phyloP scores from a whole-genome alignment of 2,888 invertebrate genomes.

The Furcula furcula region DNA sequence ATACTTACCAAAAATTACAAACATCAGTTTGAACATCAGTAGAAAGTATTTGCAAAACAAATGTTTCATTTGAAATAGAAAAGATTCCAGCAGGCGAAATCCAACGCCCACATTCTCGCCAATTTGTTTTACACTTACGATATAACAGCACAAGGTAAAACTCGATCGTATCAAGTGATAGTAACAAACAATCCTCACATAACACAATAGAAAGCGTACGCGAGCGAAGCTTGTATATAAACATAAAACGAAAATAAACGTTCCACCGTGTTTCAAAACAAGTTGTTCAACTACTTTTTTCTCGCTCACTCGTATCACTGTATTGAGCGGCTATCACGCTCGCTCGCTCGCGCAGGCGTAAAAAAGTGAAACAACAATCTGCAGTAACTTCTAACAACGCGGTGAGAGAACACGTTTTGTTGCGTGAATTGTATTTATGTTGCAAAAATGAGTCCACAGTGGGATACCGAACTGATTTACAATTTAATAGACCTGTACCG shows the following conservation, averaged over 20 bases:
- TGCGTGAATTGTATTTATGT: not conserved
- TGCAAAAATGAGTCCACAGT: not conserved
- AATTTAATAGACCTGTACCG: not conserved
- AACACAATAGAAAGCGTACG: too few relatives aligned
- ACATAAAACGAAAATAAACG: not conserved
- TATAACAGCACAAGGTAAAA: too few relatives aligned
- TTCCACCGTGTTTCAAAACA: constrained; percentile 1
- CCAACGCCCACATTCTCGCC: too few relatives aligned
- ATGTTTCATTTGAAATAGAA: too few relatives aligned
- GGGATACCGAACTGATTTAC: not conserved
- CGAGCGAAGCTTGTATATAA: too few relatives aligned
- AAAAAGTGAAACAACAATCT: not conserved
- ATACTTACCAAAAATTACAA: too few relatives aligned
- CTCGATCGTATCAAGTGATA: too few relatives aligned
- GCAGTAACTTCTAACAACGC: not conserved
- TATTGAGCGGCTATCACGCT: not conserved
- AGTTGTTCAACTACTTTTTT: not conserved
- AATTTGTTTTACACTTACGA: too few relatives aligned
- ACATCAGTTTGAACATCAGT: too few relatives aligned
- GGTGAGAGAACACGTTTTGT: constrained; percentile 1
- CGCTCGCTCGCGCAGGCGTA: not conserved
- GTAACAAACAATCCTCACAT: too few relatives aligned
- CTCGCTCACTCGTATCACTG: not conserved
- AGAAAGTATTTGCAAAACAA: too few relatives aligned
- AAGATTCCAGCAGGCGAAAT: too few relatives aligned